Percentiles rank a stretch among this genome's conserved stretches.
These are phyloP conservation scores for Drosophila rufa DNA, from an alignment of 1,140 invertebrate species.

Conservation along the genomic window DNA sequence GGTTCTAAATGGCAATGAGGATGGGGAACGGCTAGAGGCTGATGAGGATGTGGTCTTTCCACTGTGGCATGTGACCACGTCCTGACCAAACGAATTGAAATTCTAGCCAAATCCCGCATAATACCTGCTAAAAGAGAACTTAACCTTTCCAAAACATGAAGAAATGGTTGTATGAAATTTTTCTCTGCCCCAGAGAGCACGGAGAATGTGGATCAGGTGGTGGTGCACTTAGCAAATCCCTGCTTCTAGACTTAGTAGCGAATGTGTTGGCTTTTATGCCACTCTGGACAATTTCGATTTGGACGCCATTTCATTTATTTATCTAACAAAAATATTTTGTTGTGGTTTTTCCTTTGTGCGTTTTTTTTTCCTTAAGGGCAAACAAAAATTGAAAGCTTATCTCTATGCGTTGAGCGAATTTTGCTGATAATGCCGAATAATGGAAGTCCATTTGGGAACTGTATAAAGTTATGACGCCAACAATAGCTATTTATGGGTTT, in stretches of 20 bases:
- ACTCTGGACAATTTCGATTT: background rate
- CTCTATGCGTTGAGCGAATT: constrained; percentile 5
- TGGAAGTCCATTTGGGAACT: constrained; percentile 3
- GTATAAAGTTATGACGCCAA: constrained; percentile 30
- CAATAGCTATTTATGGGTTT: constrained; percentile 7
- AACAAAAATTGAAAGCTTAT: constrained; percentile 28
- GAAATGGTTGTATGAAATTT: constrained; percentile 1
- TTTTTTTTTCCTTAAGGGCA: constrained; percentile 6
- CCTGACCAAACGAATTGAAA: background rate
- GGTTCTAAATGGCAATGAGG: constrained; percentile 12
- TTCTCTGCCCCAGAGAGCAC: background rate
- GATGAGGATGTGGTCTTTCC: constrained; percentile 14
- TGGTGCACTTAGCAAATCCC: background rate
- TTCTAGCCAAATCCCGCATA: constrained; percentile 1
- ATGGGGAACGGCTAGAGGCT: background rate
- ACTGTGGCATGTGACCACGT: background rate
- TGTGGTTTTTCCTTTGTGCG: background rate
- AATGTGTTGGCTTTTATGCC: background rate
- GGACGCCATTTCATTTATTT: constrained; percentile 17
- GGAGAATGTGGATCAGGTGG: constrained; percentile 1
- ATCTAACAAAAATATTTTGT: constrained; percentile 4
- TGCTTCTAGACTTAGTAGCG: background rate
- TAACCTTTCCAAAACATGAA: background rate
- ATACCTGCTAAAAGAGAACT: background rate
- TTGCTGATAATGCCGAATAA: constrained; percentile 44